Conservation (phyloP, 1,140 invertebrate genomes). For the Drosophila mauritiana region DNA sequence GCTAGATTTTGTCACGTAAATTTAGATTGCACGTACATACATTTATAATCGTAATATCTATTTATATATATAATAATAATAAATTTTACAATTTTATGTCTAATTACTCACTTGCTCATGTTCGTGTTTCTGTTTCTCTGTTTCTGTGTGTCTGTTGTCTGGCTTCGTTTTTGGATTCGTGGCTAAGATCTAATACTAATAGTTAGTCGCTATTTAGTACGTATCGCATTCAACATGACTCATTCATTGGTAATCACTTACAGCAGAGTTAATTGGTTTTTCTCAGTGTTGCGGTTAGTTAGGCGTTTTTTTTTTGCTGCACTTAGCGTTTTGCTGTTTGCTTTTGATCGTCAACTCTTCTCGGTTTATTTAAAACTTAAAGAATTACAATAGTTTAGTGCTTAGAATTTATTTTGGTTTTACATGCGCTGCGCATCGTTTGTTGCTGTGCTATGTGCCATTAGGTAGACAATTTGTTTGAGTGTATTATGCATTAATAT, state of each 20-base stretch:
- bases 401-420: conserved; percentile 81
- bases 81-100: conserved; percentile 65
- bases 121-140: conserved; percentile 32
- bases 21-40: conserved; percentile 68
- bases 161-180: conserved; percentile 52
- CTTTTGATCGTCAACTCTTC: conserved; percentile 77
- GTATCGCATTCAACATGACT: conserved; percentile 61
- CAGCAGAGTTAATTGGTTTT: conserved; percentile 11
- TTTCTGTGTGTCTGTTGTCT: conserved; percentile 40
- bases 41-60: conserved; percentile 54
- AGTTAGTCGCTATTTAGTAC: conserved; percentile 70
- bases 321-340: conserved; percentile 32
- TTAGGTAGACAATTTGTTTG: conserved; percentile 80
- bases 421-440: conserved; percentile 79
- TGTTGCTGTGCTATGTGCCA: conserved; percentile 60
- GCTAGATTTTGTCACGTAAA: conserved; percentile 45
- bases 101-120: conserved; percentile 73
- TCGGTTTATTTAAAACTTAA: conserved; percentile 80
- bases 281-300: conserved; percentile 55
- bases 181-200: conserved; percentile 71
- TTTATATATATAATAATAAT: conserved; percentile 50
- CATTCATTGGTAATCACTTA: conserved; percentile 11
- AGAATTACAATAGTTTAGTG: conserved; percentile 79
- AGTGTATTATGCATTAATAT: conserved; percentile 79
- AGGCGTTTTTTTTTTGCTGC: conserved; percentile 34